These are phyloP conservation scores for Anneissia japonica DNA, from an alignment of 35 echinoderm and acorn worm genomes.

Conservation along the genomic window DNA sequence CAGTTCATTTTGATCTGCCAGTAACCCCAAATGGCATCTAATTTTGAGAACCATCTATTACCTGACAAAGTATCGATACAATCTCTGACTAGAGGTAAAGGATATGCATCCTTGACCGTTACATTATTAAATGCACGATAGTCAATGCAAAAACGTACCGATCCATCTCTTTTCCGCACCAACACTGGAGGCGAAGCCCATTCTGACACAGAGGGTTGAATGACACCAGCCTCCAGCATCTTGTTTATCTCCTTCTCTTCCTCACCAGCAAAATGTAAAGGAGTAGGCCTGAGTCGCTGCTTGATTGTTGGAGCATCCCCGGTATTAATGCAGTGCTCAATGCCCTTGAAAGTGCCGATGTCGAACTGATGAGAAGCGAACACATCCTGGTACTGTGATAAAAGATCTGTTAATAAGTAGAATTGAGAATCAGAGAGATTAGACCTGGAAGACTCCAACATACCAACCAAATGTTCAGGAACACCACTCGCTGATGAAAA, in stretches of 20 bases:
- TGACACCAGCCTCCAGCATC: conserved; percentile 50
- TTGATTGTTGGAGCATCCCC: conserved; percentile 30
- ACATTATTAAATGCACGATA: conserved; percentile 37
- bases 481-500: too few relatives aligned
- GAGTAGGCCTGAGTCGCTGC: conserved; percentile 39
- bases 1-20: conserved; percentile 26
- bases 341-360: conserved; percentile 18
- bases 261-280: conserved; percentile 31
- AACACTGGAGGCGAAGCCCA: conserved; percentile 47
- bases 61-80: conserved; percentile 36
- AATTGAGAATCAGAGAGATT: not conserved
- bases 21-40: conserved; percentile 40
- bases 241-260: conserved; percentile 28
- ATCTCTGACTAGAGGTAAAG: conserved; percentile 24
- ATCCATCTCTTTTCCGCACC: conserved; percentile 46
- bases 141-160: conserved; percentile 50
- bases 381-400: conserved; percentile 26
- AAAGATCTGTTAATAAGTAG: not conserved
- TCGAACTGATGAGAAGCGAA: conserved; percentile 46
- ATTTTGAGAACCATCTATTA: conserved; percentile 50
- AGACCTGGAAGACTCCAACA: not conserved
- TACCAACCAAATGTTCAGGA: not conserved
- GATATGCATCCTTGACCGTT: conserved; percentile 39
- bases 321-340: conserved; percentile 31
- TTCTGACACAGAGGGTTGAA: conserved; percentile 48